Evolutionary conservation across 2,888 invertebrate species (phyloP), one percentile per base, ranked within the genome.

Genomic region (Limnephilus marmoratus): DNA sequence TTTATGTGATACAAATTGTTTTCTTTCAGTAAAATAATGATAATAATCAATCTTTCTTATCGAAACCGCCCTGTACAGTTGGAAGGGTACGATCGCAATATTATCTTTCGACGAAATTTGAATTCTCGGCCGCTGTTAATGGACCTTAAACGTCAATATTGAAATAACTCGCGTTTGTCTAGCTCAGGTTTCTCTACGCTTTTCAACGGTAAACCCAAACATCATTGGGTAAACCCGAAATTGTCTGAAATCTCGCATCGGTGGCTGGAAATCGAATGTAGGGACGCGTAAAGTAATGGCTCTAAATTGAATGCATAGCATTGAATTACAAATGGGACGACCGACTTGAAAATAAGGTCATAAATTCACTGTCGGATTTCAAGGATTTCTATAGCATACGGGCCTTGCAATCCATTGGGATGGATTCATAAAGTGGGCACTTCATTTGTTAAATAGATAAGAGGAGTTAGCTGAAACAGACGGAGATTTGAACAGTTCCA

Each of bases 321-420:
- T 68, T 85, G n/a, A 45, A 45, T 85, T 85, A 85, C 37, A 85
- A 41, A 41, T 85, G 45, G 68, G 24, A 68, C 24, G 68, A 24
- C 68, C 68, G 68, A 24, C 68, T 68, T 68, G 68, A 68, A 68
- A 68, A 68, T n/a, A 68, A 68, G n/a, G 68, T n/a, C 68, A 68
- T 68, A 68, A 68, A 68, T 68, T 24, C n/a, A 68, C 68, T 68
- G 68, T 68, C 9, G 68, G 68, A 68, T 24, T 68, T 68, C 68
- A 9, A 68, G 68, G 24, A 24, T 68, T 68, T 68, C 68, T 68
- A 68, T 9, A 68, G 68, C 68, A n/a, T 68, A 68, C 24, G n/a
- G 68, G 24, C 24, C 68, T n/a, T 9, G 2, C 24, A 68, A 68
- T 24, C 68, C 68, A 9, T 68, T n/a, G 68, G n/a, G 9, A 68